A percentile compares a stretch with the other conserved stretches of the same genome.
phyloP scores from a whole-genome alignment of 1,140 invertebrate genomes.

The Conopomorpha cramerella region DNA sequence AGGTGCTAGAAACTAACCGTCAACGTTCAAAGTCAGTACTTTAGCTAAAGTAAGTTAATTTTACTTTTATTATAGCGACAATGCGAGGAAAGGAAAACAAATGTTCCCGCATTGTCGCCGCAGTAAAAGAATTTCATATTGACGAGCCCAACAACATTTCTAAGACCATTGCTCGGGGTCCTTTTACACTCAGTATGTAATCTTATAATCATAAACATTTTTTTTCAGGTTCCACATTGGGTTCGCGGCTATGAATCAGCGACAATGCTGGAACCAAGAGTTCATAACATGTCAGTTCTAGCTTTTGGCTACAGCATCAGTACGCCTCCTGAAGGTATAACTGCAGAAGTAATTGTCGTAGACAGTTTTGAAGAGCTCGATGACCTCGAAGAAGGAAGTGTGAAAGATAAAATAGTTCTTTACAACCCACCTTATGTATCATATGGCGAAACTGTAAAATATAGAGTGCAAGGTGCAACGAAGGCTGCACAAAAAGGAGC shows the following conservation, averaged over 20 bases:
- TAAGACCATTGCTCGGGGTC: too few relatives aligned
- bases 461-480: slow-evolving; percentile 63
- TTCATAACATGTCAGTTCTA: slow-evolving; percentile 61
- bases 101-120: neutral
- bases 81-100: neutral
- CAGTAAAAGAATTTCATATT: neutral
- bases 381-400: slow-evolving; percentile 38
- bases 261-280: slow-evolving; percentile 61
- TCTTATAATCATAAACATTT: neutral
- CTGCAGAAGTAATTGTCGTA: slow-evolving; percentile 68
- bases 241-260: slow-evolving; percentile 66
- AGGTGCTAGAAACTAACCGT: too few relatives aligned
- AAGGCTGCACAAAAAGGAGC: slow-evolving; percentile 69
- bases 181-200: neutral
- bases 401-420: slow-evolving; percentile 71
- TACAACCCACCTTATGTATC: slow-evolving; percentile 66
- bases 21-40: neutral
- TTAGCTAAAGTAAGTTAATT: neutral
- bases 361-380: slow-evolving; percentile 67
- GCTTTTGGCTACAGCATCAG: slow-evolving; percentile 67
- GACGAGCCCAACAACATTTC: neutral
- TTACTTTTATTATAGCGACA: neutral
- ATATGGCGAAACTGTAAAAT: slow-evolving; percentile 62
- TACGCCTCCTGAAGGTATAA: slow-evolving; percentile 66
- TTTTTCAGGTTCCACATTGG: slow-evolving; percentile 18